phyloP scores from a whole-genome alignment of 2,797 vertebrate species.

The Okamejei kenojei region DNA sequence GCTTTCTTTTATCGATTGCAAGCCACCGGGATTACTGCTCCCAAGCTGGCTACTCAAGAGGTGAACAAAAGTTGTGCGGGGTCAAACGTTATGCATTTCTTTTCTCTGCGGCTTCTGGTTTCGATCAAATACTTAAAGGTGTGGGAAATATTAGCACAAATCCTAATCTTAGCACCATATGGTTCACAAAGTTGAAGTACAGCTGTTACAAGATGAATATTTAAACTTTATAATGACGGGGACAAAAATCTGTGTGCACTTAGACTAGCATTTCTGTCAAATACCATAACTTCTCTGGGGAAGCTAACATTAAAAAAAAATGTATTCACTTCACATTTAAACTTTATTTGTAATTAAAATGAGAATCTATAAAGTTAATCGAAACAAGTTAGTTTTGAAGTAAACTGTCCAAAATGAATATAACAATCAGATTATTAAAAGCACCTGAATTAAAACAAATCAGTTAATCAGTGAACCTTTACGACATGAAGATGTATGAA shows the following conservation, averaged over 20 bases:
- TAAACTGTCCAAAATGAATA: not conserved
- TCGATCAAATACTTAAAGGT: not conserved
- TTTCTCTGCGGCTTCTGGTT: not conserved
- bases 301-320: not conserved
- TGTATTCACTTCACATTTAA: not conserved
- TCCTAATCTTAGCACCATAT: not conserved
- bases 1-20: not conserved
- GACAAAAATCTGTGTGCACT: not conserved
- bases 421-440: not conserved
- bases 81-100: not conserved
- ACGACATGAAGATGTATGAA: not conserved
- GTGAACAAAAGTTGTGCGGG: not conserved
- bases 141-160: not conserved
- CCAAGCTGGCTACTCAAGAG: not conserved
- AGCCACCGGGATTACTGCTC: not conserved
- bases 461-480: not conserved
- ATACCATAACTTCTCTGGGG: not conserved
- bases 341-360: not conserved
- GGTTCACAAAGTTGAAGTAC: not conserved
- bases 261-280: not conserved
- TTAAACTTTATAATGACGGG: not conserved
- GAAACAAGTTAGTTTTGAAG: constrained; percentile 16
- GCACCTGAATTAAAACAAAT: not conserved
- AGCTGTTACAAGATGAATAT: not conserved
- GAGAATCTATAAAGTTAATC: not conserved